Conservation (phyloP, 1,140 invertebrate species). For the Orius insidiosus region DNA sequence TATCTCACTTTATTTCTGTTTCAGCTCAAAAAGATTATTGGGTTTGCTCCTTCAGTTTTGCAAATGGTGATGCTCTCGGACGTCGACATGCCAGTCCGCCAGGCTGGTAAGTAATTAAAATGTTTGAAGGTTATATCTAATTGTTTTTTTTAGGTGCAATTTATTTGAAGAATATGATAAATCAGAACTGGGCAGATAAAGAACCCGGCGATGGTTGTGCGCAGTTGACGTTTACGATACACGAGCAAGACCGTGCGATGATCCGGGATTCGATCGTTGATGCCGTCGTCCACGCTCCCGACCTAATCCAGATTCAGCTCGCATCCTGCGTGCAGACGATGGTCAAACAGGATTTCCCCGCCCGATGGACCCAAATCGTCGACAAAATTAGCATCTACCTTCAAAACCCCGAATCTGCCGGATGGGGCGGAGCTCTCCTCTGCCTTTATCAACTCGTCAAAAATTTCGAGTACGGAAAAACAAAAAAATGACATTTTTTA, state of each 20-base stretch:
- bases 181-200: slow-evolving; percentile 72
- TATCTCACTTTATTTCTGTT: slow-evolving; percentile 13
- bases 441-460: slow-evolving; percentile 91
- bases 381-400: slow-evolving; percentile 81
- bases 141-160: slow-evolving; percentile 49
- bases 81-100: slow-evolving; percentile 78
- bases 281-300: slow-evolving; percentile 81
- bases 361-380: slow-evolving; percentile 85
- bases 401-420: slow-evolving; percentile 60
- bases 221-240: slow-evolving; percentile 67
- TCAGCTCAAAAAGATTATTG: slow-evolving; percentile 88
- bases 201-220: slow-evolving; percentile 53
- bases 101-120: slow-evolving; percentile 48
- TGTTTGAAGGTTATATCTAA: too few species aligned
- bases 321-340: slow-evolving; percentile 81
- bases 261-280: slow-evolving; percentile 88
- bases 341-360: slow-evolving; percentile 91
- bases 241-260: slow-evolving; percentile 89
- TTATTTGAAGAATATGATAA: slow-evolving; percentile 91
- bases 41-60: slow-evolving; percentile 81
- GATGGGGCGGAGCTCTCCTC: slow-evolving; percentile 82
- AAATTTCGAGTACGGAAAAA: slow-evolving; percentile 68
- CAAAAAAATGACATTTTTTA: too few species aligned
- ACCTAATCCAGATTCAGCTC: slow-evolving; percentile 77
- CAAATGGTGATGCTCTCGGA: slow-evolving; percentile 84